Base-by-base conservation (phyloP, 2,113 vertebrate genomes). In the Engystomops pustulosus region DNA sequence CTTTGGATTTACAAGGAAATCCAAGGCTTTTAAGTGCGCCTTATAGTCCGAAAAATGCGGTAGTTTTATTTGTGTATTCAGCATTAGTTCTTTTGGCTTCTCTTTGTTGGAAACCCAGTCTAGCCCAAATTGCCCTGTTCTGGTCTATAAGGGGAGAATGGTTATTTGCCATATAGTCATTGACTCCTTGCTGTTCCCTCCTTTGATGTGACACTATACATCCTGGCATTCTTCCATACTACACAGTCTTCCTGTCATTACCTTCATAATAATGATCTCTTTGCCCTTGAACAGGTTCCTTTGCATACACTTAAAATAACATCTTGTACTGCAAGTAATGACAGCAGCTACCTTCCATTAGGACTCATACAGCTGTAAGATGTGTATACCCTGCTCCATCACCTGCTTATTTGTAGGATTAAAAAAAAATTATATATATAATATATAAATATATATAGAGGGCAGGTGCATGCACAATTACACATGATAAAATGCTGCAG, bases 181-280 rank as follows among this genome's bases (percentile, higher is more conserved):
- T 53, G 67, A 74, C 86, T 38, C 25, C 20, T 17, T n/a, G 6
- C 47, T 45, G 51, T 30, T 82, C 51, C n/a, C 25, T 38, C 9
- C 65, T 82, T 34, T 82, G 17, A 75, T 83, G 18, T 84, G 12
- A 51, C 41, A 51, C 71, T 65, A 47, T 84, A 76, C 14, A 34
- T 51, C 7, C 72, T 84, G 81, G 81, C 81, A 77, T 51, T 84
- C 12, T 18, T 84, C 81, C 81, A 76, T 67, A 23, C 62, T 34
- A 44, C 47, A 17, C 27, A 25, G 55, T 36, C 71, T 84, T 84
- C 81, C 81, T 77, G 81, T 25, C 27, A 77, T 65, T 84, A 36
- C 79, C 27, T 84, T 84, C 72, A 68, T 67, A 67, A 82, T 82
- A 17, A 20, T 58, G 80, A 74, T 72, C 81, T 68, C 20, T 77